Conservation (phyloP, 2,888 invertebrate species). For the Drosophila lacicola region DNA sequence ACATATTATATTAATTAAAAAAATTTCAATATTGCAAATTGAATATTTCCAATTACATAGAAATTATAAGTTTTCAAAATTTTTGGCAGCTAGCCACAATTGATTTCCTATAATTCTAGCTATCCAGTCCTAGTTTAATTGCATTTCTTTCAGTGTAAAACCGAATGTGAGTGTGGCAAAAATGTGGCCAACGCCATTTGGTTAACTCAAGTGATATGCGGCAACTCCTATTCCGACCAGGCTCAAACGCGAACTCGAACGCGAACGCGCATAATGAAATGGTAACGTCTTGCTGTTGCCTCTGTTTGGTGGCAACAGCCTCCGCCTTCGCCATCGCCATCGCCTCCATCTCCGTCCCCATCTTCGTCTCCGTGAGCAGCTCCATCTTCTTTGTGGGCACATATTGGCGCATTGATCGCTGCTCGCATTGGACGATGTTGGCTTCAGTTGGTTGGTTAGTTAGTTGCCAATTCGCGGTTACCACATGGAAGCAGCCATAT, state of each 20-base stretch:
- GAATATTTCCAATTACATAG: too few species aligned
- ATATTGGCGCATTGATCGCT: constrained; percentile 45
- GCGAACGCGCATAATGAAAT: constrained; percentile 60
- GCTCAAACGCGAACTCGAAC: constrained; percentile 19
- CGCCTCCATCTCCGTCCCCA: not conserved
- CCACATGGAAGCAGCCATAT: constrained; percentile 31
- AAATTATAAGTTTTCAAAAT: too few species aligned
- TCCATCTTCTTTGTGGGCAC: constrained; percentile 27
- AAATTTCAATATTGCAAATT: too few species aligned
- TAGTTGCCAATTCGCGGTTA: constrained; percentile 54
- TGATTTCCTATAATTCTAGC: too few species aligned
- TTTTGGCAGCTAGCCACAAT: too few species aligned
- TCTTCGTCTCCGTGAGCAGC: not conserved
- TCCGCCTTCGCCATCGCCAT: not conserved
- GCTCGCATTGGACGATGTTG: constrained; percentile 44
- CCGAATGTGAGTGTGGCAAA: constrained; percentile 25
- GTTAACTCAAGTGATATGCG: constrained; percentile 44
- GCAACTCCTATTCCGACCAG: constrained; percentile 26
- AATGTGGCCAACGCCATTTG: constrained; percentile 57
- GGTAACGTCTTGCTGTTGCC: constrained; percentile 46
- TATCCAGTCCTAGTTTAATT: too few species aligned
- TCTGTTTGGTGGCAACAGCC: constrained; percentile 14
- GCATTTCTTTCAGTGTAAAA: constrained; percentile 39
- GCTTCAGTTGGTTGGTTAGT: constrained; percentile 54
- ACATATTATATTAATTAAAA: too few species aligned